Evolutionary conservation across 2,113 vertebrate genomes (phyloP).

Genomic region (Elgaria multicarinata): DNA sequence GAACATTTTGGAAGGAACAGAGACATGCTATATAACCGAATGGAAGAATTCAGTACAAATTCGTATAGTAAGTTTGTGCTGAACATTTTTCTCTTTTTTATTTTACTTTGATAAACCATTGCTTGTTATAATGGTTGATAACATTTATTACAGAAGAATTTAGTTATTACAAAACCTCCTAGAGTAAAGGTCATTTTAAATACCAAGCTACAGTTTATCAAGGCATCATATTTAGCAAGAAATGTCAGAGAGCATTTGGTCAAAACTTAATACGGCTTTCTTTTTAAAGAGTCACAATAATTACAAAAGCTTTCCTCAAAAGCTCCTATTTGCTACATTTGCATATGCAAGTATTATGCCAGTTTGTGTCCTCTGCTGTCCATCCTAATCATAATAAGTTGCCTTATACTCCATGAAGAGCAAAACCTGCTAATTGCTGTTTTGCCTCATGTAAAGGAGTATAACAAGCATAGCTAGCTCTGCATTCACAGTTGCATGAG

Average conservation of each 20-base stretch:
- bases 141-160: not conserved
- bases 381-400: not conserved
- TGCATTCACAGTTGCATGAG: not conserved
- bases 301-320: not conserved
- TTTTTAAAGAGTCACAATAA: not conserved
- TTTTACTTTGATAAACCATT: not conserved
- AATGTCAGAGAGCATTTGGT: not conserved
- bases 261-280: not conserved
- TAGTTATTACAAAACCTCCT: not conserved
- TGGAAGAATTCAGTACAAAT: not conserved
- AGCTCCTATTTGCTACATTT: no score
- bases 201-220: not conserved
- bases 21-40: not conserved
- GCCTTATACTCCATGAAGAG: no score
- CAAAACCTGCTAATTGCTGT: not conserved
- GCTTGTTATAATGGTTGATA: not conserved
- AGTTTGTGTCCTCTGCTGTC: no score
- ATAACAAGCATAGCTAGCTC: not conserved
- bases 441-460: not conserved
- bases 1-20: not conserved
- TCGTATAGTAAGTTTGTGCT: not conserved
- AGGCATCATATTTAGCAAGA: not conserved
- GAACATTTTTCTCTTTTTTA: not conserved
- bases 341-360: no score
- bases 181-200: slow-evolving; percentile 15